These are phyloP conservation scores for Orthonychiurus folsomi DNA, from an alignment of 2,888 invertebrate genomes.

Conservation along the genomic window DNA sequence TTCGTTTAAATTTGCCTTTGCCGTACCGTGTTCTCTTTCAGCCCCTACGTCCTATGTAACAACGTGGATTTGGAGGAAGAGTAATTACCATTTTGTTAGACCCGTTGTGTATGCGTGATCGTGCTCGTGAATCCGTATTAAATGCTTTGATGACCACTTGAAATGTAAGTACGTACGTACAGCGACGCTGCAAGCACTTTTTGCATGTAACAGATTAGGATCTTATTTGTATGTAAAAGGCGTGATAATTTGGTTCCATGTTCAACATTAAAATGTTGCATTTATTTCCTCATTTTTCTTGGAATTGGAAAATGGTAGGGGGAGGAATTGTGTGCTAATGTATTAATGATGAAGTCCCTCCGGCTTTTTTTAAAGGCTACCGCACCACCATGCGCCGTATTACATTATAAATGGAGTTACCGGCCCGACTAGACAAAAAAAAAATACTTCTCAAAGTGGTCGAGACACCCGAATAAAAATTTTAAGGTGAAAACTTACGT, in stretches of 20 bases:
- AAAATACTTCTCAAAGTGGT: no score
- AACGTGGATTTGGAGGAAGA: no score
- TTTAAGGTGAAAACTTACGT: no score
- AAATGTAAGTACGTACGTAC: no score
- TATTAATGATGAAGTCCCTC: neutral
- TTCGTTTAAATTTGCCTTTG: no score
- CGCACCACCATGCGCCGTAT: no score
- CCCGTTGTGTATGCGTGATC: neutral
- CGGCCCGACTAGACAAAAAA: no score
- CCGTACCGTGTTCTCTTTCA: no score
- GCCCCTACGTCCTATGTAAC: no score
- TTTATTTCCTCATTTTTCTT: neutral
- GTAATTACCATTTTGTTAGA: neutral
- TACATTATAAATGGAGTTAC: constrained; percentile 1
- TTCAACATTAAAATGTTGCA: neutral
- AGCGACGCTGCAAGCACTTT: no score
- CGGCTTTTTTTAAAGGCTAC: neutral
- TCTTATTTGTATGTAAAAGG: neutral
- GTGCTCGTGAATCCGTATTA: neutral
- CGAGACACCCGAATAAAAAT: no score
- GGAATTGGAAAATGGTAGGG: no score
- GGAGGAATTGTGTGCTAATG: neutral
- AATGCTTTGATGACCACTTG: neutral
- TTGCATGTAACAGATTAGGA: neutral
- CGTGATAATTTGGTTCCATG: neutral